These are phyloP conservation scores for Ctenopoma multispine DNA, from an alignment of 2,797 vertebrate species.

Conservation along the genomic window DNA sequence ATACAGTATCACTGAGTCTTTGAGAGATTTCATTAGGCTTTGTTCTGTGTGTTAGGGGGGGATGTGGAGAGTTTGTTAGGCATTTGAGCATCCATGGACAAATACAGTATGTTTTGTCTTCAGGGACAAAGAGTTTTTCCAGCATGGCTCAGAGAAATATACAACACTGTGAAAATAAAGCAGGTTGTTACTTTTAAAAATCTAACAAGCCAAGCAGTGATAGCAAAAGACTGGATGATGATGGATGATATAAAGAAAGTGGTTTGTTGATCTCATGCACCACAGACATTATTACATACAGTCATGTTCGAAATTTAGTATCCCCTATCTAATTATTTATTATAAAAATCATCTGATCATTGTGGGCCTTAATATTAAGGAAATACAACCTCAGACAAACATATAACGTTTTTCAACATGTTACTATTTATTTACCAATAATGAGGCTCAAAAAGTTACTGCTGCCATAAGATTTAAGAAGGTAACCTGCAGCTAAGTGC, in stretches of 20 bases:
- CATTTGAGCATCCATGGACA: conserved; percentile 12
- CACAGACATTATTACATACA: no score
- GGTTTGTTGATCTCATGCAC: neutral
- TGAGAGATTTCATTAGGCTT: conserved; percentile 38
- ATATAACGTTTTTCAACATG: no score
- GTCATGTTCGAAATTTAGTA: no score
- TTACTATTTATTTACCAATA: no score
- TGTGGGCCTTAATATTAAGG: no score
- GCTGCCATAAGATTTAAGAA: no score
- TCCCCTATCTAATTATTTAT: no score
- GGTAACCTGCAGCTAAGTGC: no score
- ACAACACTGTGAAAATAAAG: conserved; percentile 6
- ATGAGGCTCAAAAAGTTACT: no score
- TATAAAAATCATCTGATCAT: no score
- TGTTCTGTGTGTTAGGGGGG: conserved; percentile 11
- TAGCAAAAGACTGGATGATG: neutral
- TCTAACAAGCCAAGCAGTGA: neutral
- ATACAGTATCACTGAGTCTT: neutral
- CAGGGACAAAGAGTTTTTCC: neutral
- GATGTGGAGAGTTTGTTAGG: conserved; percentile 10
- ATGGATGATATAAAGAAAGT: neutral
- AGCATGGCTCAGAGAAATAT: neutral
- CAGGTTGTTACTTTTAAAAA: neutral
- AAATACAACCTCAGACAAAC: no score
- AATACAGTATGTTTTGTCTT: conserved; percentile 45